A percentile compares a stretch with the other conserved stretches of the same genome.
These are phyloP conservation scores for Coelopa pilipes DNA, from an alignment of 2,888 invertebrate species.

Conservation along the genomic window DNA sequence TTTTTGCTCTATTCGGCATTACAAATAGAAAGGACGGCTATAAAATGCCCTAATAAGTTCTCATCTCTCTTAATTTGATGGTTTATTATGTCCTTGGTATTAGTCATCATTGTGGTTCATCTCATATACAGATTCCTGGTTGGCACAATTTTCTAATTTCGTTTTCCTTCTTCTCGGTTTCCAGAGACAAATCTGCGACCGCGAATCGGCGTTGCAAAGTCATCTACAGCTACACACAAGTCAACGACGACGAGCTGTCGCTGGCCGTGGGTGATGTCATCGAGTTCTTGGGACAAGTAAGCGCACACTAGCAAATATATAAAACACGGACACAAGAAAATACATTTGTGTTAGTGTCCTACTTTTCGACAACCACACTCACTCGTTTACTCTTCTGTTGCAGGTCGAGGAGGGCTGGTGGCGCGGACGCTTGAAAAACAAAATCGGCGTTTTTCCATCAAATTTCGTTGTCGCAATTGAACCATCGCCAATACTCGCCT, in stretches of 20 bases:
- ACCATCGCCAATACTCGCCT: conserved; percentile 65
- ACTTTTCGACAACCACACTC: conserved; percentile 7
- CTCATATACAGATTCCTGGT: too few species aligned
- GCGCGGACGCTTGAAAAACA: conserved; percentile 85
- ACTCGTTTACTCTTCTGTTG: conserved; percentile 45
- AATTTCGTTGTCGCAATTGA: conserved; percentile 86
- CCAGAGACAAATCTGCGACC: conserved; percentile 65
- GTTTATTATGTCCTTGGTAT: neutral
- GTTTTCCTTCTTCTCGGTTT: neutral
- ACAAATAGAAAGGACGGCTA: too few species aligned
- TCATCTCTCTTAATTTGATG: neutral
- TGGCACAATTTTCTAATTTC: too few species aligned
- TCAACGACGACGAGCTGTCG: conserved; percentile 92
- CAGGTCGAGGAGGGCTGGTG: conserved; percentile 91
- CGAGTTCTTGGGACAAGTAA: conserved; percentile 87
- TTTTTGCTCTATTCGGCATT: too few species aligned
- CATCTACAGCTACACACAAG: conserved; percentile 90
- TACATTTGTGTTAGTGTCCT: conserved; percentile 23
- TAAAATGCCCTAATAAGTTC: too few species aligned
- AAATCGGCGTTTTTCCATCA: conserved; percentile 93
- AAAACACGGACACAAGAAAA: conserved; percentile 13
- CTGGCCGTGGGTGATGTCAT: conserved; percentile 89
- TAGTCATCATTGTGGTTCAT: too few species aligned
- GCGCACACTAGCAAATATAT: conserved; percentile 37
- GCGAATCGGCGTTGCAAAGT: conserved; percentile 80